These are phyloP conservation scores for Adelognathus sp. DNA, from an alignment of 2,888 invertebrate species.

Conservation along the genomic window DNA sequence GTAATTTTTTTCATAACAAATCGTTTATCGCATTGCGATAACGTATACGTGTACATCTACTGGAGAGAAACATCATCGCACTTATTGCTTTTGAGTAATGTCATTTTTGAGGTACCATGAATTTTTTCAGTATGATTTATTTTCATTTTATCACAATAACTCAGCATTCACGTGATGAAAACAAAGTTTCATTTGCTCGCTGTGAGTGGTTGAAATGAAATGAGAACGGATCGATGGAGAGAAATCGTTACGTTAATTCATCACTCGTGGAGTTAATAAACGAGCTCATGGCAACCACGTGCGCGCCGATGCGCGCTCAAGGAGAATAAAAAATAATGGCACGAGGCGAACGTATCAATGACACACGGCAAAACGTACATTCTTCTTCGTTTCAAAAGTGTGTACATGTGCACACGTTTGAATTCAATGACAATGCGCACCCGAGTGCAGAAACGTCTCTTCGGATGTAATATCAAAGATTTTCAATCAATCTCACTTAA, in stretches of 20 bases:
- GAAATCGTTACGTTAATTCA: not conserved
- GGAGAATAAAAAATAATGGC: conserved; percentile 34
- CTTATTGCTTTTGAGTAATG: too few species aligned
- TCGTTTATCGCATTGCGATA: too few species aligned
- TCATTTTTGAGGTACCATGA: too few species aligned
- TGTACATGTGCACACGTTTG: not conserved
- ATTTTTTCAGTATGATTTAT: too few species aligned
- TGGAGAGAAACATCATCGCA: too few species aligned
- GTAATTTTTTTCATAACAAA: too few species aligned
- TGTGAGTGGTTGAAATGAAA: not conserved
- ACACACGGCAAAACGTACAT: conserved; percentile 22
- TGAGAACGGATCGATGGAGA: not conserved
- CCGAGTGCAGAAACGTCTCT: too few species aligned
- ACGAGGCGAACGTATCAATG: conserved; percentile 44
- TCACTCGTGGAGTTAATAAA: conserved; percentile 26
- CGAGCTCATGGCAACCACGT: conserved; percentile 33
- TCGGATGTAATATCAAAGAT: conserved; percentile 7
- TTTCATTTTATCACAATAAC: too few species aligned
- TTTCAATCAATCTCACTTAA: not conserved
- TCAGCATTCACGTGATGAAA: too few species aligned
- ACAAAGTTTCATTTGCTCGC: too few species aligned
- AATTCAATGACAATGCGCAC: too few species aligned
- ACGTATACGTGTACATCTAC: too few species aligned
- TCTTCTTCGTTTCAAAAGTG: conserved; percentile 7
- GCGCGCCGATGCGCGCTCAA: not conserved